A percentile compares a stretch with the other conserved stretches of the same genome.
phyloP scores from a whole-genome alignment of 2,888 invertebrate genomes.

The Parapristionchus giblindavisi region DNA sequence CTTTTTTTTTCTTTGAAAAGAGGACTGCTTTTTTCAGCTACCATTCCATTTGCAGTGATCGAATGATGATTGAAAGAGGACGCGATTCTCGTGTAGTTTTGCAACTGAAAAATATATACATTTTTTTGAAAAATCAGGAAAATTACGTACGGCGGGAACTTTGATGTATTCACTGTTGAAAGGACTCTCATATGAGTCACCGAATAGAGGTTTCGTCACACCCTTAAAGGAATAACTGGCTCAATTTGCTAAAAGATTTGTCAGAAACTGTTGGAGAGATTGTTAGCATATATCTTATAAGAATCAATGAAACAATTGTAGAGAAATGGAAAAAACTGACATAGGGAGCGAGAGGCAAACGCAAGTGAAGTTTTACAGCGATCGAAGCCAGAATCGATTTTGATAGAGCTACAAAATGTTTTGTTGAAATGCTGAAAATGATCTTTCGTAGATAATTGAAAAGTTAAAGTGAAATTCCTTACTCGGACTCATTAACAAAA shows the following conservation, averaged over 20 bases:
- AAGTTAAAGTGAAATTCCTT: no score
- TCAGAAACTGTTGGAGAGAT: no score
- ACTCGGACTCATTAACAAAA: no score
- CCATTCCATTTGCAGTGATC: not conserved
- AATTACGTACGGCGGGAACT: no score
- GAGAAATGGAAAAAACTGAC: no score
- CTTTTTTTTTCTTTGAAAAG: not conserved
- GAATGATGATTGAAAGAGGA: constrained; percentile 11
- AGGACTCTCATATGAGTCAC: not conserved
- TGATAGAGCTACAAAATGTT: constrained; percentile 3
- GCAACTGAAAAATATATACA: not conserved
- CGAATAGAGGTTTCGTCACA: not conserved
- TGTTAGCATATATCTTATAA: no score
- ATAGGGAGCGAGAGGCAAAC: not conserved
- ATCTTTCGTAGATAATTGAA: no score
- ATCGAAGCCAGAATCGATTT: constrained; percentile 10
- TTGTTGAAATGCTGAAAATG: no score
- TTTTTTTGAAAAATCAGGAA: no score
- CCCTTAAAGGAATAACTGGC: not conserved
- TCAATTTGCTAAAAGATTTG: no score
- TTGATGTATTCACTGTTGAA: no score
- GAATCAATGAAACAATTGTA: no score
- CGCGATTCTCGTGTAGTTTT: not conserved
- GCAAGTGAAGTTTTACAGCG: not conserved
- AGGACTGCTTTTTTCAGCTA: not conserved